Conservation (phyloP, 2,797 vertebrate genomes). For the Bufotes viridis region DNA sequence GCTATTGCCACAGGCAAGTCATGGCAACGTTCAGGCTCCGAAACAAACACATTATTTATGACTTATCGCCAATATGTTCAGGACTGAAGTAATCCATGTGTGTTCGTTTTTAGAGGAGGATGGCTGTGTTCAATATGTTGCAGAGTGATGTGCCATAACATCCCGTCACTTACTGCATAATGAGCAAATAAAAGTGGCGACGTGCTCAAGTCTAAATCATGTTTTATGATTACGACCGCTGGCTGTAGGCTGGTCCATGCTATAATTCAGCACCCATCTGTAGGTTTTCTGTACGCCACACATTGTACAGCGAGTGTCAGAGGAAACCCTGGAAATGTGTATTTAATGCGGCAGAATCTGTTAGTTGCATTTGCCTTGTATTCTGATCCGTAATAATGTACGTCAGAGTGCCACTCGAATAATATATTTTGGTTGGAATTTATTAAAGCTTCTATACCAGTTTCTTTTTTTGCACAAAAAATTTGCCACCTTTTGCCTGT, state of each 20-base stretch:
- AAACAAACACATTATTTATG: constrained; percentile 6
- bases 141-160: constrained; percentile 30
- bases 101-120: background rate
- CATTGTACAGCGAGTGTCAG: constrained; percentile 34
- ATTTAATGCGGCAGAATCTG: constrained; percentile 33
- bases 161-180: constrained; percentile 43
- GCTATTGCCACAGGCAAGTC: constrained; percentile 8
- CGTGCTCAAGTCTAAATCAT: constrained; percentile 46
- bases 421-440: too few relatives aligned
- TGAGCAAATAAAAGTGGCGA: constrained; percentile 40
- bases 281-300: constrained; percentile 21
- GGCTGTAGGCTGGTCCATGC: constrained; percentile 28
- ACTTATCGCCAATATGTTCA: background rate
- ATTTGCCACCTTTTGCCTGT: too few relatives aligned
- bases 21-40: background rate
- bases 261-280: constrained; percentile 44
- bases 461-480: too few relatives aligned
- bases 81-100: background rate
- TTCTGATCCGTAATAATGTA: background rate
- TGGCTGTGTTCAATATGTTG: constrained; percentile 11
- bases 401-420: too few relatives aligned
- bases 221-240: constrained; percentile 29
- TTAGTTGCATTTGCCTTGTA: constrained; percentile 38
- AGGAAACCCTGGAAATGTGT: constrained; percentile 19
- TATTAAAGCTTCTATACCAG: too few relatives aligned